These are phyloP conservation scores for Drosophila yakuba DNA, from an alignment of 1,140 invertebrate genomes.

Conservation along the genomic window DNA sequence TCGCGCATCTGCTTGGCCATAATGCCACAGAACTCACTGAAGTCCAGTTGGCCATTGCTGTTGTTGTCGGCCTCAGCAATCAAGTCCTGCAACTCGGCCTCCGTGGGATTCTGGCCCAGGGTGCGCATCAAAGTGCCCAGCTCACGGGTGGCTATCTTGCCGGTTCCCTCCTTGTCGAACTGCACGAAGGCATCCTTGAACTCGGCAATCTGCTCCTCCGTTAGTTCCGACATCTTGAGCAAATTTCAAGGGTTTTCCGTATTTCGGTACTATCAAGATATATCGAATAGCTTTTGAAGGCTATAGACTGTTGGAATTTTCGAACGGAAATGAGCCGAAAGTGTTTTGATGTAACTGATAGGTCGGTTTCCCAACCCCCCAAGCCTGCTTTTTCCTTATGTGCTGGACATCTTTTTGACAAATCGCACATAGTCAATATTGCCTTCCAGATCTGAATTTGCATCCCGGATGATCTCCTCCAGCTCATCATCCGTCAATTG, in stretches of 20 bases:
- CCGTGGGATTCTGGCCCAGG: slow-evolving; percentile 60
- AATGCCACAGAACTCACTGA: slow-evolving; percentile 52
- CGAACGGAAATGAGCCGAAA: not conserved
- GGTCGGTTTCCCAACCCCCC: not conserved
- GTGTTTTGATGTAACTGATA: not conserved
- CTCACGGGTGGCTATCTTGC: slow-evolving; percentile 95
- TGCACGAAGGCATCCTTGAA: slow-evolving; percentile 87
- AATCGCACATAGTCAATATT: slow-evolving; percentile 61
- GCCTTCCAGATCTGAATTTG: slow-evolving; percentile 55
- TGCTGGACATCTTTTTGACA: slow-evolving; percentile 47
- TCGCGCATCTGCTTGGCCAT: slow-evolving; percentile 55
- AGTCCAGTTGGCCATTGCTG: slow-evolving; percentile 49
- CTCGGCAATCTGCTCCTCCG: slow-evolving; percentile 67
- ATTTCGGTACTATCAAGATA: not conserved
- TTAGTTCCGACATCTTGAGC: slow-evolving; percentile 27
- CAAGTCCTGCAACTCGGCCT: slow-evolving; percentile 57
- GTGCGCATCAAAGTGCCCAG: slow-evolving; percentile 95
- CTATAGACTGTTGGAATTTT: slow-evolving; percentile 11
- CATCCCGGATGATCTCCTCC: slow-evolving; percentile 58
- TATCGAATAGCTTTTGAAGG: not conserved
- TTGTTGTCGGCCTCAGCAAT: slow-evolving; percentile 51
- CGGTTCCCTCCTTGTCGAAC: slow-evolving; percentile 97
- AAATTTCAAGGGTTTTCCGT: not conserved
- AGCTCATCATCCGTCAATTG: slow-evolving; percentile 53
- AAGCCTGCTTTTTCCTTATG: slow-evolving; percentile 16